Conservation (phyloP, 1,140 invertebrate species). For the Atta colombica region DNA sequence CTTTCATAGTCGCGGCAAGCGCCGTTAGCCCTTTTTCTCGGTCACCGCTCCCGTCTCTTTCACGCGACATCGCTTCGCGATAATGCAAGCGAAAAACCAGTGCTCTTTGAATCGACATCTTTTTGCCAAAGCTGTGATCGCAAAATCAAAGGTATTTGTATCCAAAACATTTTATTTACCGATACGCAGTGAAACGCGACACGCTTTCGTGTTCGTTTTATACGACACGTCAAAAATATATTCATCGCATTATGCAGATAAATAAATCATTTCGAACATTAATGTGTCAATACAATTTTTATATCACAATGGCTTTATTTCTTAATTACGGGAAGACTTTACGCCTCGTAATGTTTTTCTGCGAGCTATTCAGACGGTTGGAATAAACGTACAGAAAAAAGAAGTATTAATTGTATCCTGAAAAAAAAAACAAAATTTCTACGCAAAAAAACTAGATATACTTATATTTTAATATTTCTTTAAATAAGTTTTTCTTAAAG, state of each 20-base stretch:
- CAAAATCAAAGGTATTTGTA: not conserved
- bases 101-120: constrained; percentile 33
- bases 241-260: not conserved
- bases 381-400: not conserved
- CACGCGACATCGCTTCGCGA: constrained; percentile 43
- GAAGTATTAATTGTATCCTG: constrained; percentile 7
- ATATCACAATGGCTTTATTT: not conserved
- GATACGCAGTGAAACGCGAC: not conserved
- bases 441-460: not conserved
- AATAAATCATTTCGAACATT: not conserved
- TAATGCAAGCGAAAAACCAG: constrained; percentile 54
- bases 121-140: constrained; percentile 19
- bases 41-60: constrained; percentile 61
- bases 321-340: not conserved
- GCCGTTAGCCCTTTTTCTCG: constrained; percentile 65
- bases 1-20: constrained; percentile 42
- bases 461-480: not conserved
- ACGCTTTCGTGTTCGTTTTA: not conserved
- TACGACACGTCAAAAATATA: not conserved
- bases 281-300: not conserved
- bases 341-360: not conserved
- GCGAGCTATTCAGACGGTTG: not conserved
- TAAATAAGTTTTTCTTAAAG: not conserved
- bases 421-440: not conserved
- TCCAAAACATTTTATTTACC: not conserved